Percentiles rank a stretch among this genome's conserved stretches.
These are phyloP conservation scores for Antennarius striatus DNA, from an alignment of 2,113 vertebrate genomes.

Conservation along the genomic window DNA sequence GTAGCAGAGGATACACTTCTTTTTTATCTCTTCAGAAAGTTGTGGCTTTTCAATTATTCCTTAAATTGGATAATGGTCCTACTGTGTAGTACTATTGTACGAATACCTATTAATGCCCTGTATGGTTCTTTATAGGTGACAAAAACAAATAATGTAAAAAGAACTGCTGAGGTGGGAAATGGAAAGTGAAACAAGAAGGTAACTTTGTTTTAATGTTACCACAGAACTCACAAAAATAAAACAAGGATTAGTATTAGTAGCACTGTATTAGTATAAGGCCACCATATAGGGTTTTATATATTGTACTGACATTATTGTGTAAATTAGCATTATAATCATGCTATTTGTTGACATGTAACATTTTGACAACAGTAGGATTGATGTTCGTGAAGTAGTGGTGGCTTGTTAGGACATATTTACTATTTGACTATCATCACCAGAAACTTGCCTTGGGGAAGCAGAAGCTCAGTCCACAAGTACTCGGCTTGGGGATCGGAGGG, in stretches of 20 bases:
- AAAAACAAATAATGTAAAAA: conserved; percentile 24
- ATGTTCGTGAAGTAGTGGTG: neutral
- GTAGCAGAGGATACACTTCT: conserved; percentile 42
- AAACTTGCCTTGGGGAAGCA: too few relatives aligned
- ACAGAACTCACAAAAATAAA: too few relatives aligned
- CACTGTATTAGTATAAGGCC: too few relatives aligned
- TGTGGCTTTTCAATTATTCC: conserved; percentile 35
- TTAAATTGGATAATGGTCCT: conserved; percentile 53
- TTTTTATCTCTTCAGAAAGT: conserved; percentile 40
- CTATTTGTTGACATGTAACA: neutral
- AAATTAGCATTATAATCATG: neutral
- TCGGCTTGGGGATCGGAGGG: too few relatives aligned
- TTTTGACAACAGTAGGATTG: too few relatives aligned
- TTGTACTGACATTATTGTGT: too few relatives aligned
- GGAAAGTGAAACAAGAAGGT: conserved; percentile 2
- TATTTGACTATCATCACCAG: too few relatives aligned
- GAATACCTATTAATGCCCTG: conserved; percentile 38
- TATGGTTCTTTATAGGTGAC: conserved; percentile 20
- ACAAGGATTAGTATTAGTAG: too few relatives aligned
- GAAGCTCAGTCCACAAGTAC: too few relatives aligned
- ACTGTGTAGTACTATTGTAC: conserved; percentile 20
- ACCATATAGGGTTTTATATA: too few relatives aligned
- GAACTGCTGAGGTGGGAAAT: conserved; percentile 23
- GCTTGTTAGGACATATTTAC: neutral
- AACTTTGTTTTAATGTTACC: too few relatives aligned